These are phyloP conservation scores for Spatulosminthurus flaviceps DNA, from an alignment of 2,888 invertebrate species.

Conservation along the genomic window DNA sequence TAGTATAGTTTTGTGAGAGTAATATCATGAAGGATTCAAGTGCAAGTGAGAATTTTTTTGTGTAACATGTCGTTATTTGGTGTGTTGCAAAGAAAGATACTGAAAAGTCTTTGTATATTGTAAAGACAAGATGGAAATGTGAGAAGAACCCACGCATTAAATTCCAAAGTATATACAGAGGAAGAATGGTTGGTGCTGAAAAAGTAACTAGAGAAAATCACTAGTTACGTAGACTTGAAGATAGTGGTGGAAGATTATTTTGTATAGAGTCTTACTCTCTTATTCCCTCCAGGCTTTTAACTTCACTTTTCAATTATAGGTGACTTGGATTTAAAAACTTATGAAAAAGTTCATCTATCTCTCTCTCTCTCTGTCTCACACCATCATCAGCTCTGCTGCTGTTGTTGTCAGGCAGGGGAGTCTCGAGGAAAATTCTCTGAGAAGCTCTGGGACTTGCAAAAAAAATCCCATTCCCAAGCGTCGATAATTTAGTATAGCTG, in stretches of 20 bases:
- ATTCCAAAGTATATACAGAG: not conserved
- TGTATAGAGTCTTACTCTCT: not conserved
- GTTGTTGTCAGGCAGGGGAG: not conserved
- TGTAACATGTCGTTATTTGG: too few relatives aligned
- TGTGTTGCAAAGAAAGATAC: too few relatives aligned
- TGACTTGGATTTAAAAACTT: slow-evolving; percentile 28
- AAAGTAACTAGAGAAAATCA: not conserved
- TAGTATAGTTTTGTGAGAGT: too few relatives aligned
- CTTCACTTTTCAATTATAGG: slow-evolving; percentile 32
- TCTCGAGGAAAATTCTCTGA: not conserved
- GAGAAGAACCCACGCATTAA: not conserved
- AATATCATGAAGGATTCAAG: too few relatives aligned
- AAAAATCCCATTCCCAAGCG: slow-evolving; percentile 33
- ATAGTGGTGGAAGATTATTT: not conserved
- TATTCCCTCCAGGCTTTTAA: slow-evolving; percentile 29
- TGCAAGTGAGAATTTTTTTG: too few relatives aligned
- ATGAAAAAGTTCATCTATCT: not conserved
- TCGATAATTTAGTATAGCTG: slow-evolving; percentile 37
- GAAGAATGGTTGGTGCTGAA: not conserved
- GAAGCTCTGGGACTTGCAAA: slow-evolving; percentile 23
- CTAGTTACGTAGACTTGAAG: not conserved
- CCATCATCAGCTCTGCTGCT: too few relatives aligned
- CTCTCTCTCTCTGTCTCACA: not conserved
- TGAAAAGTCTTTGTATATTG: too few relatives aligned
- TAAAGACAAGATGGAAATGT: too few relatives aligned